A percentile compares a stretch with the other conserved stretches of the same genome.
Conservation (phyloP, 2,797 vertebrate species). For the Vipera ursinii region DNA sequence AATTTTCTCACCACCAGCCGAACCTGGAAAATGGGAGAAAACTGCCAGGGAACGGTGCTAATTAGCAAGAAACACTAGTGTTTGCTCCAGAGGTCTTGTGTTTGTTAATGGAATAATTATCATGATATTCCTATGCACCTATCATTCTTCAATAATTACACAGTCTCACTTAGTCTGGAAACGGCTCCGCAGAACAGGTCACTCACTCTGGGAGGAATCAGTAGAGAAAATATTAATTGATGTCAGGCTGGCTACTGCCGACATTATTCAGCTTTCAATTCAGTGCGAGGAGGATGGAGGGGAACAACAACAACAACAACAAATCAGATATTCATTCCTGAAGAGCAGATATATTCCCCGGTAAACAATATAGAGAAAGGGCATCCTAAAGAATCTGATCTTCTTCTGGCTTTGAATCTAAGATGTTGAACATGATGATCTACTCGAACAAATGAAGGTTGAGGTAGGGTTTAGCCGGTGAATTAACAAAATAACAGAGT, state of each 20-base stretch:
- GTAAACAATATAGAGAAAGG: neutral
- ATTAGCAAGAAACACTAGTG: neutral
- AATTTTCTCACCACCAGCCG: no score
- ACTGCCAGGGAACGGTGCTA: neutral
- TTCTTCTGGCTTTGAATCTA: neutral
- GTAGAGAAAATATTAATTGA: conserved; percentile 20
- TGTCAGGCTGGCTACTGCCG: neutral
- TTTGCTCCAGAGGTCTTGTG: neutral
- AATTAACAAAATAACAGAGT: neutral
- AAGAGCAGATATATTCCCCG: neutral
- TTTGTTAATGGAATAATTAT: conserved; percentile 32
- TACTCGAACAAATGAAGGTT: neutral
- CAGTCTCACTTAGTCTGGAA: neutral
- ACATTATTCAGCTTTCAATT: neutral
- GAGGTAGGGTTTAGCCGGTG: neutral
- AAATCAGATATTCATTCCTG: neutral
- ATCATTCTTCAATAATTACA: conserved; percentile 16
- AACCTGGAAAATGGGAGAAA: neutral
- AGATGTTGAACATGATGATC: neutral
- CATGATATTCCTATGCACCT: neutral
- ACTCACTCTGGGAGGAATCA: neutral
- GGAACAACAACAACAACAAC: neutral
- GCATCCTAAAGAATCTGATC: neutral
- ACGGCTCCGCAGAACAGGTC: neutral
- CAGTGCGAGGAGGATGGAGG: neutral